Evolutionary conservation across 2,113 vertebrate genomes (phyloP).

Genomic region (Passerina amoena): DNA sequence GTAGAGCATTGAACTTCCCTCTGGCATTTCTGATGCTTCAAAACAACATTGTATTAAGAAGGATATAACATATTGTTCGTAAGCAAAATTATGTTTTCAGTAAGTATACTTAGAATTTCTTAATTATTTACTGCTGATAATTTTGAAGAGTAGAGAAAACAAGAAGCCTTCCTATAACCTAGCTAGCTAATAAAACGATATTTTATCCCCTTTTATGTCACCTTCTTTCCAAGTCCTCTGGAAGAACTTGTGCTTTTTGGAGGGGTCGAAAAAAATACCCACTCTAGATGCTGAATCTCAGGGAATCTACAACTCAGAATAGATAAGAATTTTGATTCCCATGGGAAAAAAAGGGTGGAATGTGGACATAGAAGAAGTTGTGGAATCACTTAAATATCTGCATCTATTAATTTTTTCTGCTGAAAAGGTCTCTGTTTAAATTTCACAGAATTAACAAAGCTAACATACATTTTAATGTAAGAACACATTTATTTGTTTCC

Average conservation of each 20-base stretch:
- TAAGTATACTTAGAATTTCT: background rate
- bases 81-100: background rate
- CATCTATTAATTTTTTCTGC: background rate
- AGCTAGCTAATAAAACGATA: background rate
- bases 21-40: background rate
- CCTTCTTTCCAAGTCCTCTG: background rate
- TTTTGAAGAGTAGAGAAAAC: background rate
- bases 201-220: background rate
- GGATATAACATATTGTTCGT: background rate
- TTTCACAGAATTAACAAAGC: background rate
- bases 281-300: background rate
- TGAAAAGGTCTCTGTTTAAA: background rate
- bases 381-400: background rate
- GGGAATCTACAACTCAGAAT: background rate
- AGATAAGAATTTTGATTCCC: background rate
- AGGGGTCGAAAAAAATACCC: background rate
- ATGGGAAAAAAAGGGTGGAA: accelerated
- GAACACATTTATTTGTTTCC: background rate
- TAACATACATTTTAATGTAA: background rate
- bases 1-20: background rate
- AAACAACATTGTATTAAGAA: background rate
- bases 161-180: background rate
- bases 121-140: background rate
- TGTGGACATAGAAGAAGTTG: background rate
- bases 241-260: background rate